Evolutionary conservation across 2,797 vertebrate genomes (phyloP), one percentile per base, ranked within the genome.

Genomic region (Euphonia xanthogaster): DNA sequence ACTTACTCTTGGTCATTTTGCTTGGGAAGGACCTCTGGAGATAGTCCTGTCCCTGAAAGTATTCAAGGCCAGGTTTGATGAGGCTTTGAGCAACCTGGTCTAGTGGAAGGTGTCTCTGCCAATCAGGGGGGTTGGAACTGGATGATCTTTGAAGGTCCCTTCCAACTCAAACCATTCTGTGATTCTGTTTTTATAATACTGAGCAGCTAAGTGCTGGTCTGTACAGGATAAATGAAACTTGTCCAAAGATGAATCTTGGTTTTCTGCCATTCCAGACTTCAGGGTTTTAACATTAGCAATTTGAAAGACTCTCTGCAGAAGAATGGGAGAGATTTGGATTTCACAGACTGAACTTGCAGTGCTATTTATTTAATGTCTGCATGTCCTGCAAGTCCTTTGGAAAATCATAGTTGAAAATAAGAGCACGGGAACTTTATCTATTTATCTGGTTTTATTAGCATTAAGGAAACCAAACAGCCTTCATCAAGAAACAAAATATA

Each of bases 401-500:
- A 67, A 45, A 89, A 73, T 25, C 14, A 24, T 0, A 44, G 8
- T 5, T 79, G 55, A 63, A 71, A 83, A 17, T 7, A 55, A 51
- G 17, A 50, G 35, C 33, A 42, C 47, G 75, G 55, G 11, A 86
- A 20, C 30, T 61, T 48, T 2, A 88, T n/a, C 65, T n/a, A 53
- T 67, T 89, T 85, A 75, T 31, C 65, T 0, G 0, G 58, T 81
- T 95, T 95, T 96, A 95, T 96, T 96, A 81, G 63, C 35, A 53
- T 93, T 90, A 60, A 86, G 71, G 77, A 95, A 93, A 90, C 51
- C 50, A n/a, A 78, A 72, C 76, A 62, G 68, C 58, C 60, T 92
- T 86, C 35, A 63, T 74, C 58, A 40, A 93, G 83, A 60, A 96
- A 80, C 82, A 89, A 90, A 90, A 93, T 93, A 96, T 86, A 96